Evolutionary conservation across 2,888 invertebrate species (phyloP).

Genomic region (Brachynemurus nebulosus): DNA sequence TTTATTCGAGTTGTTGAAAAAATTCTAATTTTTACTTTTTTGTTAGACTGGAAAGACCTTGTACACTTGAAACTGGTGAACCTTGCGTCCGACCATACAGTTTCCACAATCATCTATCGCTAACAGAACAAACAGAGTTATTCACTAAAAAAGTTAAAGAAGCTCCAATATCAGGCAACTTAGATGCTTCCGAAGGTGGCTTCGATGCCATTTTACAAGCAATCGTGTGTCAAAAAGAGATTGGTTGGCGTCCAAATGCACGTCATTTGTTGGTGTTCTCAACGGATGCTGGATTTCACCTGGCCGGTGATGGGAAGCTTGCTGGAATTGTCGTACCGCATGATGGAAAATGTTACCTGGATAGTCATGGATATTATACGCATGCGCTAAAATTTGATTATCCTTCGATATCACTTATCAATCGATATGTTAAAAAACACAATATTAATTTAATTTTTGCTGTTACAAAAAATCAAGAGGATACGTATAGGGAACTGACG

Average conservation of each 20-base stretch:
- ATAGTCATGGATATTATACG: conserved; percentile 39
- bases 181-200: conserved; percentile 53
- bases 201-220: conserved; percentile 82
- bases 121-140: conserved; percentile 39
- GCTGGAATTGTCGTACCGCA: conserved; percentile 56
- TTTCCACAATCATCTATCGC: conserved; percentile 56
- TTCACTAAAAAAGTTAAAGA: conserved; percentile 33
- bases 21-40: neutral
- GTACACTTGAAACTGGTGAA: conserved; percentile 4
- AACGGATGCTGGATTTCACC: conserved; percentile 57
- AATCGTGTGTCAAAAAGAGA: conserved; percentile 51
- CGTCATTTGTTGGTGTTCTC: conserved; percentile 64
- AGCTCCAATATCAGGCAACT: conserved; percentile 36
- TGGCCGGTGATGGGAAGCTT: conserved; percentile 64
- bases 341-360: conserved; percentile 54
- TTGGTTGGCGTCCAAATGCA: conserved; percentile 67
- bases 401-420: conserved; percentile 59
- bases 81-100: no score
- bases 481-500: conserved; percentile 39
- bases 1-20: neutral
- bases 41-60: conserved; percentile 23
- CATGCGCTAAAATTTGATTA: conserved; percentile 52
- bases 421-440: conserved; percentile 45
- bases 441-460: conserved; percentile 70
- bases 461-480: conserved; percentile 33